Conservation (phyloP, 1,140 invertebrate species). For the Nebria ingens region DNA sequence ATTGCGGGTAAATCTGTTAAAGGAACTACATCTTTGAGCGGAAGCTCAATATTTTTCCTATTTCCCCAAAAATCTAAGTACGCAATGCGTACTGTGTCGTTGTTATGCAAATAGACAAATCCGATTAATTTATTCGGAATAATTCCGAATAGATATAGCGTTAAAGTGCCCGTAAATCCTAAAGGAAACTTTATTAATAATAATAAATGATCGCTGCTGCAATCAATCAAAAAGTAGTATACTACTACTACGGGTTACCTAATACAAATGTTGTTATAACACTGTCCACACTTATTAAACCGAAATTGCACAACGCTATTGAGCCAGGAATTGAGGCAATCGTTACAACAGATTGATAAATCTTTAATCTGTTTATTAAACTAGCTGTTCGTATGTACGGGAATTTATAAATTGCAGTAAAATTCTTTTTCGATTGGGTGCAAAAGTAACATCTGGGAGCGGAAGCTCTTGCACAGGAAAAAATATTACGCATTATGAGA, state of each 20-base stretch:
- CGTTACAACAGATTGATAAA: constrained; percentile 10
- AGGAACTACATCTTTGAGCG: constrained; percentile 35
- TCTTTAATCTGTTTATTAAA: constrained; percentile 11
- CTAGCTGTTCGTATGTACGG: constrained; percentile 10
- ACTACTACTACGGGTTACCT: too few species aligned
- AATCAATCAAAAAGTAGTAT: neutral
- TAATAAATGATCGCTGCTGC: neutral
- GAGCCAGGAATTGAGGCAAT: neutral
- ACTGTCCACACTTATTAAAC: constrained; percentile 5
- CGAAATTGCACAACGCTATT: neutral
- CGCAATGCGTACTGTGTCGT: constrained; percentile 39
- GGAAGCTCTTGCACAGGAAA: too few species aligned
- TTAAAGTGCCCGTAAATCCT: constrained; percentile 33
- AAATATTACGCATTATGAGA: too few species aligned
- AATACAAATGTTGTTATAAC: neutral
- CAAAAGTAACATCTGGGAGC: too few species aligned
- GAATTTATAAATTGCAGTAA: constrained; percentile 19
- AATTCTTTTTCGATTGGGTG: too few species aligned
- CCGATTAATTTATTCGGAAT: constrained; percentile 40
- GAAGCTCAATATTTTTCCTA: constrained; percentile 35
- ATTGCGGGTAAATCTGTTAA: constrained; percentile 31
- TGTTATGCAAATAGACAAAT: constrained; percentile 39
- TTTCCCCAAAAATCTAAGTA: constrained; percentile 41
- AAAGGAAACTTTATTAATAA: constrained; percentile 17
- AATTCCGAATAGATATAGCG: constrained; percentile 28